Evolutionary conservation across 2,113 vertebrate species (phyloP).

Genomic region (Tinamus guttatus): DNA sequence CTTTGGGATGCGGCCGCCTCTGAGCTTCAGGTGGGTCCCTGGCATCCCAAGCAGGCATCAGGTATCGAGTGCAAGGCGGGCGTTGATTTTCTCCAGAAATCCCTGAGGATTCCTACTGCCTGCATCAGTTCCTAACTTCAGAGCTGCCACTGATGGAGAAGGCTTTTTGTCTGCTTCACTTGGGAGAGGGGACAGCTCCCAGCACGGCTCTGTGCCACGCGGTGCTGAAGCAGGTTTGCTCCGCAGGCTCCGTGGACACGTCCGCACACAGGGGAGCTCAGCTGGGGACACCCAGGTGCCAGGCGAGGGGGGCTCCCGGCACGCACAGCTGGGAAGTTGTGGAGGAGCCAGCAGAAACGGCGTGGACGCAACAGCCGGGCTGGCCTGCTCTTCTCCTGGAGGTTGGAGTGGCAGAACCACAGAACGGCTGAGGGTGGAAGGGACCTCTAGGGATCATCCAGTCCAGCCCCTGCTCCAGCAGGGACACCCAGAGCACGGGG

Average conservation of each 20-base stretch:
- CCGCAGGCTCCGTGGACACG: background rate
- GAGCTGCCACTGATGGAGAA: slow-evolving; percentile 30
- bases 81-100: background rate
- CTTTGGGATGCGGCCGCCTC: background rate
- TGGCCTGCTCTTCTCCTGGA: background rate
- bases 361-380: background rate
- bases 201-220: slow-evolving; percentile 5
- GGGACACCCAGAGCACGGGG: too few species aligned
- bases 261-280: background rate
- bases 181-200: background rate
- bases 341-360: background rate
- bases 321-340: background rate
- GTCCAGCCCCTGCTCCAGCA: too few species aligned
- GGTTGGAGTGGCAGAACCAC: background rate
- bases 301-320: background rate
- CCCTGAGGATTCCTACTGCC: background rate
- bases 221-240: background rate
- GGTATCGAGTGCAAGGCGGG: background rate
- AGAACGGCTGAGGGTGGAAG: too few species aligned
- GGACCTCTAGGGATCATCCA: too few species aligned
- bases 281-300: background rate
- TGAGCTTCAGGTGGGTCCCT: background rate
- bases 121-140: slow-evolving; percentile 15
- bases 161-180: slow-evolving; percentile 1
- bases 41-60: background rate